phyloP scores from a whole-genome alignment of 1,140 invertebrate species.

The Plodia interpunctella region DNA sequence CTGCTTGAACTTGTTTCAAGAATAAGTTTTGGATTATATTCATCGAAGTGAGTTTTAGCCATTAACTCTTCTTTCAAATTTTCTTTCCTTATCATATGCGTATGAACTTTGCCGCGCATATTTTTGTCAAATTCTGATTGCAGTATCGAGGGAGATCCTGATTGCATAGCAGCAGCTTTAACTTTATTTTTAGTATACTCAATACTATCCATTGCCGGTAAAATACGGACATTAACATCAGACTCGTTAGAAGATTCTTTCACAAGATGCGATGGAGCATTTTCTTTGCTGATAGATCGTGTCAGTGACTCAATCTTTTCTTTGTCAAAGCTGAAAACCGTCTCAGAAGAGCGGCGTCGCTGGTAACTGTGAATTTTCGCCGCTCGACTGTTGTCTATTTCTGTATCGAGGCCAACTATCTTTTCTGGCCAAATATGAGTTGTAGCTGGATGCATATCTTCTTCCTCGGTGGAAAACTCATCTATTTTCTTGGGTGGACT shows the following conservation, averaged over 20 bases:
- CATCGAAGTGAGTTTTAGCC: slow-evolving; percentile 80
- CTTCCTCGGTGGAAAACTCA: slow-evolving; percentile 64
- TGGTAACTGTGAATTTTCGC: slow-evolving; percentile 70
- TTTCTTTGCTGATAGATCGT: slow-evolving; percentile 72
- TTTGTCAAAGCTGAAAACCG: slow-evolving; percentile 84
- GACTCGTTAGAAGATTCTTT: slow-evolving; percentile 78
- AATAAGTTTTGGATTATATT: slow-evolving; percentile 79
- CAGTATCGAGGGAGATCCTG: slow-evolving; percentile 55
- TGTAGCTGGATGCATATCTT: slow-evolving; percentile 54
- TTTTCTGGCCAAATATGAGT: slow-evolving; percentile 79
- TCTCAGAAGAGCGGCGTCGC: slow-evolving; percentile 77
- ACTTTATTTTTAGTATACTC: slow-evolving; percentile 77
- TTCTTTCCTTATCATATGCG: slow-evolving; percentile 75
- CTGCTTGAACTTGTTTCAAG: slow-evolving; percentile 74
- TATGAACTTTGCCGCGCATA: slow-evolving; percentile 75
- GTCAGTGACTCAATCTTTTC: slow-evolving; percentile 83
- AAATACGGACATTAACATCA: slow-evolving; percentile 69
- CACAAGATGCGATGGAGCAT: slow-evolving; percentile 58
- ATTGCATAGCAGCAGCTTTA: slow-evolving; percentile 51
- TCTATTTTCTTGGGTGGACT: slow-evolving; percentile 62
- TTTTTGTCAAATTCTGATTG: slow-evolving; percentile 80
- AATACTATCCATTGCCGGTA: slow-evolving; percentile 77
- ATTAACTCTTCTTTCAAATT: slow-evolving; percentile 80
- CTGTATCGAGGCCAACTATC: slow-evolving; percentile 75
- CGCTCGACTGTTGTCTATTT: slow-evolving; percentile 69